Evolutionary conservation across 2,113 vertebrate genomes (phyloP).

Genomic region (Danio rerio): GRCz12tu NC_133194.1:23214501-23215000

Average conservation of each 20-base stretch:
- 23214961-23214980: too few relatives aligned
- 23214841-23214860: conserved; percentile 70
- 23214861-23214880: background rate
- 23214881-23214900: background rate
- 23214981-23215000: too few relatives aligned
- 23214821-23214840: conserved; percentile 86
- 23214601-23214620: too few relatives aligned
- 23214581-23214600: too few relatives aligned
- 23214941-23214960: too few relatives aligned
- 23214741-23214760: conserved; percentile 89
- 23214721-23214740: conserved; percentile 97
- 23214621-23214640: too few relatives aligned
- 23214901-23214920: too few relatives aligned
- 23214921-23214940: too few relatives aligned
- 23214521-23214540: too few relatives aligned
- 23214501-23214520: too few relatives aligned
- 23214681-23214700: conserved; percentile 92
- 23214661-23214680: conserved; percentile 66
- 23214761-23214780: conserved; percentile 94
- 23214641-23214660: background rate
- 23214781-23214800: conserved; percentile 96
- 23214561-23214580: too few relatives aligned
- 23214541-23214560: too few relatives aligned
- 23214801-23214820: conserved; percentile 94
- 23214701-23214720: conserved; percentile 95